Conservation (phyloP, 1,140 invertebrate species). For the Akabosia matsudoensis region DNA sequence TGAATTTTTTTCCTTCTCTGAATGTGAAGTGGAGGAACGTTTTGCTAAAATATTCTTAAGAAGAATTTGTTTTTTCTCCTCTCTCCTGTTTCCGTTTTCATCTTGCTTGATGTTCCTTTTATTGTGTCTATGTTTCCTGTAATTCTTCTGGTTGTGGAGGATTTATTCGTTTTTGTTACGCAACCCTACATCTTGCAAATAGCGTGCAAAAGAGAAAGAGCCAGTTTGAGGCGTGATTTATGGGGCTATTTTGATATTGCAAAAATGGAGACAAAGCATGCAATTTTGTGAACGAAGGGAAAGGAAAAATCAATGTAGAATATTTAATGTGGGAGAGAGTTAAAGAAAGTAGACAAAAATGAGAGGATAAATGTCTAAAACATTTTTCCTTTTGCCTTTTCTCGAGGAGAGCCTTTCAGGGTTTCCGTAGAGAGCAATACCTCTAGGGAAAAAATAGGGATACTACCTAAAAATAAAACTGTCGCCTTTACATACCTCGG, state of each 20-base stretch:
- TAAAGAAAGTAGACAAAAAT: neutral
- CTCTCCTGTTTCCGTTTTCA: too few species aligned
- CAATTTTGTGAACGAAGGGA: neutral
- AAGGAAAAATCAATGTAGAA: neutral
- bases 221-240: slow-evolving; percentile 11
- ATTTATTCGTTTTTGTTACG: neutral
- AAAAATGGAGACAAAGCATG: slow-evolving; percentile 23
- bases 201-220: neutral
- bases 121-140: neutral
- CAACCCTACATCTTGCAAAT: too few species aligned
- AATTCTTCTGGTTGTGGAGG: too few species aligned
- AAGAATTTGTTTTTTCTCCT: too few species aligned
- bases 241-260: slow-evolving; percentile 17
- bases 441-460: too few species aligned
- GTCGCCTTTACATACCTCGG: too few species aligned
- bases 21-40: too few species aligned
- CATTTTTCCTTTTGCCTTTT: neutral
- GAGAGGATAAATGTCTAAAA: neutral
- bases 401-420: neutral
- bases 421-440: too few species aligned
- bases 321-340: neutral
- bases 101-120: neutral
- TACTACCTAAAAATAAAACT: too few species aligned
- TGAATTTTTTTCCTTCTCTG: too few species aligned
- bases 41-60: too few species aligned